phyloP scores from a whole-genome alignment of 2,113 vertebrate genomes.

The Cichladusa arquata region DNA sequence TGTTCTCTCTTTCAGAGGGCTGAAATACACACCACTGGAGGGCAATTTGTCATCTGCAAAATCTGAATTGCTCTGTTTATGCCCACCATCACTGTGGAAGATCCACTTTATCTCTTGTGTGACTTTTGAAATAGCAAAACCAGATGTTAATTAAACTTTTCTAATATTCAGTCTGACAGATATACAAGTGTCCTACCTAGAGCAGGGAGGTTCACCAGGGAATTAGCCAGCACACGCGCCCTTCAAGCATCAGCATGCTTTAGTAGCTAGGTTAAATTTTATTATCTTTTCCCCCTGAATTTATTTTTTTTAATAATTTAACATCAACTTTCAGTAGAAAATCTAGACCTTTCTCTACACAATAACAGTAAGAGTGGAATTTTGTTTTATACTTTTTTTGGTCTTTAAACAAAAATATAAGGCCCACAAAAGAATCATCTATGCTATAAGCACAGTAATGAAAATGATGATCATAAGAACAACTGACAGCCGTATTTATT shows the following conservation, averaged over 20 bases:
- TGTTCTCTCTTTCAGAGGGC: not conserved
- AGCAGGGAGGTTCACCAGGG: not conserved
- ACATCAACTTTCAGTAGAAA: not conserved
- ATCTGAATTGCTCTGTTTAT: not conserved
- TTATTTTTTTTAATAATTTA: not conserved
- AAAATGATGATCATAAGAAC: not conserved
- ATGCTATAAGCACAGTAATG: not conserved
- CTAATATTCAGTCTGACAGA: not conserved
- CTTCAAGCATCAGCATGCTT: not conserved
- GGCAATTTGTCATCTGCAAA: not conserved
- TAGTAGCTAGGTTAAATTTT: not conserved
- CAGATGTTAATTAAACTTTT: conserved; percentile 1
- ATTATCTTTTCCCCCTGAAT: not conserved
- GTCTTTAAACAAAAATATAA: not conserved
- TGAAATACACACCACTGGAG: not conserved
- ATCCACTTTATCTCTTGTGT: not conserved
- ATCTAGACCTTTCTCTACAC: not conserved
- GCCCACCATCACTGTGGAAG: not conserved
- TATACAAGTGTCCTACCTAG: not conserved
- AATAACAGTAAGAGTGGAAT: not conserved
- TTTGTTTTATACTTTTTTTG: not conserved
- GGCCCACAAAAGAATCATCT: not conserved
- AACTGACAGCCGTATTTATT: not conserved
- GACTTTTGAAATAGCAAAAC: not conserved
- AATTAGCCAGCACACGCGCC: not conserved